phyloP scores from a whole-genome alignment of 2,888 invertebrate species.

The Listrodromus nycthemerus region DNA sequence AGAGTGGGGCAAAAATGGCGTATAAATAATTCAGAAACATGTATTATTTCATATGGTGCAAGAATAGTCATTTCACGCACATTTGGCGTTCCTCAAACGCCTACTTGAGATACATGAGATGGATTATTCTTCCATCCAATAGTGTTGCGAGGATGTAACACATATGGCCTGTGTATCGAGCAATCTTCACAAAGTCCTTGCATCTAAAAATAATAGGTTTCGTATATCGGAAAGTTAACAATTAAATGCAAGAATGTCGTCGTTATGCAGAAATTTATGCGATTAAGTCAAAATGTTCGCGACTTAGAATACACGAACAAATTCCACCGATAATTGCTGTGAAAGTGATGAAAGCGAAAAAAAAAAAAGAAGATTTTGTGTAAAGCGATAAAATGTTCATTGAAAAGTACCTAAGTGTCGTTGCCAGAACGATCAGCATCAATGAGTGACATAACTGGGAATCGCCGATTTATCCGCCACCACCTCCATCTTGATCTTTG shows the following conservation, averaged over 20 bases:
- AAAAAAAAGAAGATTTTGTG: neutral
- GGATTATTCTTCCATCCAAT: neutral
- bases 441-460: conserved; percentile 75
- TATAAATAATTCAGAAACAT: no score
- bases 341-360: neutral
- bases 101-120: neutral
- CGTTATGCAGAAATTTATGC: neutral
- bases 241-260: neutral
- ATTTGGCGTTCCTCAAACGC: no score
- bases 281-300: neutral
- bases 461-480: conserved; percentile 76
- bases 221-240: neutral
- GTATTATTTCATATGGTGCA: no score
- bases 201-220: neutral
- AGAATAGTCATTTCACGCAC: no score
- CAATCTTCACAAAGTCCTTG: neutral
- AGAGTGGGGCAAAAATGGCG: no score
- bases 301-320: neutral
- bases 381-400: neutral
- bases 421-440: conserved; percentile 74
- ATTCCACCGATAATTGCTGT: neutral
- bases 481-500: conserved; percentile 80
- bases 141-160: neutral
- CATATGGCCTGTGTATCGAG: neutral
- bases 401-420: conserved; percentile 68